Evolutionary conservation across 2,888 invertebrate genomes (phyloP).

Genomic region (Trypoxylon attenuatum): DNA sequence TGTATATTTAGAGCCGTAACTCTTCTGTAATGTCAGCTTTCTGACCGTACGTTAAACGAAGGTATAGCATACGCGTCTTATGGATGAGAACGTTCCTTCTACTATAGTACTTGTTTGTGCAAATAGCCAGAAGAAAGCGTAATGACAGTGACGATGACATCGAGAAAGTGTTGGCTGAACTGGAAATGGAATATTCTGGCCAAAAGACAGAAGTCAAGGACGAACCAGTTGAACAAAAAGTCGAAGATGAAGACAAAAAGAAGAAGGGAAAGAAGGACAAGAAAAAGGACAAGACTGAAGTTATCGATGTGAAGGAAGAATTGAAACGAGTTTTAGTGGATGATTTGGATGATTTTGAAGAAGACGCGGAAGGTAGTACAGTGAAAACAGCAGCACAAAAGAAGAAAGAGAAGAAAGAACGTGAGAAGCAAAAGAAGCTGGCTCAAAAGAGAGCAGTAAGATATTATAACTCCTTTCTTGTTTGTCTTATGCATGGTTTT

Average conservation of each 20-base stretch:
- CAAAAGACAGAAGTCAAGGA: slow-evolving; percentile 76
- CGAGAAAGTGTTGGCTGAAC: slow-evolving; percentile 88
- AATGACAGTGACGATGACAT: slow-evolving; percentile 87
- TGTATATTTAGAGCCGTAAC: no score
- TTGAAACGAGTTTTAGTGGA: slow-evolving; percentile 31
- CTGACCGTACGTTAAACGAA: not conserved
- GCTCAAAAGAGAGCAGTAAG: slow-evolving; percentile 79
- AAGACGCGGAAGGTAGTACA: slow-evolving; percentile 77
- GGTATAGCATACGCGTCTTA: no score
- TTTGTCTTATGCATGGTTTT: not conserved
- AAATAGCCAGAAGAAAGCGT: slow-evolving; percentile 79
- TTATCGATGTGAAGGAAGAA: slow-evolving; percentile 68
- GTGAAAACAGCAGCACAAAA: slow-evolving; percentile 91
- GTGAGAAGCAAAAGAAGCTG: slow-evolving; percentile 84
- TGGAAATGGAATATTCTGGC: slow-evolving; percentile 87
- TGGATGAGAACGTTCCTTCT: not conserved
- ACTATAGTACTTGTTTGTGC: not conserved
- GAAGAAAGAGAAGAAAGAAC: slow-evolving; percentile 92
- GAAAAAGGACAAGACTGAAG: slow-evolving; percentile 68
- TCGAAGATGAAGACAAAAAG: slow-evolving; percentile 49
- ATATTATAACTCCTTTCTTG: slow-evolving; percentile 4
- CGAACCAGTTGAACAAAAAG: slow-evolving; percentile 39
- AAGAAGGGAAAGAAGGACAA: slow-evolving; percentile 53
- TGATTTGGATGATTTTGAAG: slow-evolving; percentile 60
- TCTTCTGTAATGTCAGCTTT: no score